Evolutionary conservation across 2,888 invertebrate genomes (phyloP).

Genomic region (Mycalesis mineus): DNA sequence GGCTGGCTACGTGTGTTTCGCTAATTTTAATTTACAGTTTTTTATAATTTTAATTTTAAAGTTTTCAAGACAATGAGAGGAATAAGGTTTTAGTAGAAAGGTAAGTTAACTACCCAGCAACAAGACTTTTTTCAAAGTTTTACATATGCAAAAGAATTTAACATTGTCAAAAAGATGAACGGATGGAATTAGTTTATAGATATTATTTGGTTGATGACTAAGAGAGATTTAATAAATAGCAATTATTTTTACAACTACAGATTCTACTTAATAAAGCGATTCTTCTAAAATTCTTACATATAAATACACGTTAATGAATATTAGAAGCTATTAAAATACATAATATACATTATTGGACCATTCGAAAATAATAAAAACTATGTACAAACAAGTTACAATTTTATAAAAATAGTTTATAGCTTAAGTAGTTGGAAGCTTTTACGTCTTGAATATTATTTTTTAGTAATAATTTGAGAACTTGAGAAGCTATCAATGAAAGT

Average conservation of each 20-base stretch:
- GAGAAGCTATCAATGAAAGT: neutral
- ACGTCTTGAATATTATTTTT: neutral
- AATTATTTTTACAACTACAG: neutral
- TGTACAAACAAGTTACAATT: constrained; percentile 10
- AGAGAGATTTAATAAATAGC: neutral
- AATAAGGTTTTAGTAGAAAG: no score
- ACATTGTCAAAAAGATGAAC: no score
- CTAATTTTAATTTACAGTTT: no score
- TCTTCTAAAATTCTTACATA: constrained; percentile 2
- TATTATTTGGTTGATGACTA: no score
- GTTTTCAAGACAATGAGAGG: no score
- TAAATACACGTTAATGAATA: neutral
- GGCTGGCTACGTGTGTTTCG: no score
- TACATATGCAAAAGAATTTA: no score
- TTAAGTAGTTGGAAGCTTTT: neutral
- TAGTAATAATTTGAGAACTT: neutral
- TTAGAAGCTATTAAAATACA: constrained; percentile 2
- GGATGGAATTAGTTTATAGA: no score
- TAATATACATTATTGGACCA: constrained; percentile 24
- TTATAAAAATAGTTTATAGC: constrained; percentile 9
- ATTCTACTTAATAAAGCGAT: constrained; percentile 10
- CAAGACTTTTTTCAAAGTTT: no score
- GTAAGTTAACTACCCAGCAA: no score
- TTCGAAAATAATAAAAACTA: constrained; percentile 15
- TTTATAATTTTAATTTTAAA: no score